Conservation (phyloP, 2,113 vertebrate species). For the Meleagris gallopavo region DNA sequence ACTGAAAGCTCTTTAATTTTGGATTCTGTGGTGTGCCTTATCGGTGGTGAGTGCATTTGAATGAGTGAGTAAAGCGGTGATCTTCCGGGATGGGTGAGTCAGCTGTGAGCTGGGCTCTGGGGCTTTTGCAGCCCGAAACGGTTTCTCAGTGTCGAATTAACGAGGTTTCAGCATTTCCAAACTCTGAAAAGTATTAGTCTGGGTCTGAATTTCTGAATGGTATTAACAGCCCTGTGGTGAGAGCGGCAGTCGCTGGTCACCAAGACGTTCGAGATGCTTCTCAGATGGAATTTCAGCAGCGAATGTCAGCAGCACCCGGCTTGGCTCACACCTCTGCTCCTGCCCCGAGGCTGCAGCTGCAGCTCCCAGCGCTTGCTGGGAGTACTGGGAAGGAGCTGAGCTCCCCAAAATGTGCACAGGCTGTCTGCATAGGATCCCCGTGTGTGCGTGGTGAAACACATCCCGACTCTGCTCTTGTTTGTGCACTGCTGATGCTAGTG, state of each 20-base stretch:
- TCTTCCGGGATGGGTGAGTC: neutral
- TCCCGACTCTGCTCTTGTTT: neutral
- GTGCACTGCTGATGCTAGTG: neutral
- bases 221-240: neutral
- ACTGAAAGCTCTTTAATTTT: neutral
- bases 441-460: neutral
- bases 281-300: neutral
- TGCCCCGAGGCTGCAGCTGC: neutral
- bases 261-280: neutral
- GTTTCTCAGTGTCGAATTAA: neutral
- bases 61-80: neutral
- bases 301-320: neutral
- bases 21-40: constrained; percentile 13
- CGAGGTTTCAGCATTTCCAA: neutral
- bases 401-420: too few species aligned
- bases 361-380: neutral
- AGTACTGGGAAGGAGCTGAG: neutral
- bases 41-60: neutral
- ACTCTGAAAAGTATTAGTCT: neutral
- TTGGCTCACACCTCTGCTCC: neutral
- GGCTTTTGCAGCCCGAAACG: neutral
- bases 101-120: neutral
- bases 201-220: neutral
- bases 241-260: neutral
- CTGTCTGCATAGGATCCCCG: neutral